Conservation (phyloP, 2,888 invertebrate species). For the Eurytoma californica region DNA sequence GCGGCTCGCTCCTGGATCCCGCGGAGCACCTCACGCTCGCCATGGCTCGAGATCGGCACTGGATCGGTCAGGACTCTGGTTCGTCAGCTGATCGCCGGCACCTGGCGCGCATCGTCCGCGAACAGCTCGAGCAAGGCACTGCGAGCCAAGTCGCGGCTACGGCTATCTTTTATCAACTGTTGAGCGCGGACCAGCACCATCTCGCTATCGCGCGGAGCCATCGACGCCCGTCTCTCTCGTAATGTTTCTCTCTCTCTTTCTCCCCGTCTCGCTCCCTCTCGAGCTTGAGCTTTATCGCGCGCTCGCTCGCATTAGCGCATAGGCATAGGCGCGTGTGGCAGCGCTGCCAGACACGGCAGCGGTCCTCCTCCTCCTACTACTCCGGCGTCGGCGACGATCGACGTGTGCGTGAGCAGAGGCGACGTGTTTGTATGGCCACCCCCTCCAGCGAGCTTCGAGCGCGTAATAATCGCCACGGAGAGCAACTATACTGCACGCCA, state of each 20-base stretch:
- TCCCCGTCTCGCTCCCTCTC: constrained; percentile 34
- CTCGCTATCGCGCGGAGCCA: constrained; percentile 64
- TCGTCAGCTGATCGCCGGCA: neutral
- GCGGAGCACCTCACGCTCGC: constrained; percentile 19
- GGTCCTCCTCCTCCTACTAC: constrained; percentile 9
- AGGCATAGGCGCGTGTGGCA: neutral
- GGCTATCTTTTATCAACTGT: constrained; percentile 75
- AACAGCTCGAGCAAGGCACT: constrained; percentile 66
- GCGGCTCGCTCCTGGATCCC: constrained; percentile 25
- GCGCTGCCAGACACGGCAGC: neutral
- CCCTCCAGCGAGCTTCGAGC: constrained; percentile 34
- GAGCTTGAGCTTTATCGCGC: neutral
- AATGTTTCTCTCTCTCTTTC: constrained; percentile 51
- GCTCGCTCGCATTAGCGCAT: constrained; percentile 10
- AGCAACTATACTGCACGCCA: constrained; percentile 60
- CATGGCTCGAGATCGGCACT: neutral
- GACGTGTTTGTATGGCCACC: neutral
- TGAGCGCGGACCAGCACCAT: constrained; percentile 71
- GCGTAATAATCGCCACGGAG: constrained; percentile 61
- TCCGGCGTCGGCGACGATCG: neutral
- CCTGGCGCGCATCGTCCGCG: neutral
- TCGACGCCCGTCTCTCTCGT: constrained; percentile 9
- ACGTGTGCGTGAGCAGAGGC: constrained; percentile 3
- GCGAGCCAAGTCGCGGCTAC: constrained; percentile 68
- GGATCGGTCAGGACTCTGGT: neutral